phyloP scores from a whole-genome alignment of 2,888 invertebrate species.

The Volucella bombylans region DNA sequence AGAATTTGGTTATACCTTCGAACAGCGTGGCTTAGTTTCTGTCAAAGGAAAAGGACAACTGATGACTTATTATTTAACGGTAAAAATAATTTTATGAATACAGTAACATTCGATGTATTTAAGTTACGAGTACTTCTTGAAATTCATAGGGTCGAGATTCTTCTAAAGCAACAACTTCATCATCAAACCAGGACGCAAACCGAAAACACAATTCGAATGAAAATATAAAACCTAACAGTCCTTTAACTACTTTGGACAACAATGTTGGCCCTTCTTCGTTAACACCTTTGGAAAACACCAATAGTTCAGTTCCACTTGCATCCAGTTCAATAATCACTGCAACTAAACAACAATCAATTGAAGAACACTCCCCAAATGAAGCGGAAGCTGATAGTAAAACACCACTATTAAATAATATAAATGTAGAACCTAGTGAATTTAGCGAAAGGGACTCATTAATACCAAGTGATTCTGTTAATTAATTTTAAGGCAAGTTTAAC shows the following conservation, averaged over 20 bases:
- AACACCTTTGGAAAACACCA: not conserved
- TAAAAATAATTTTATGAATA: slow-evolving; percentile 77
- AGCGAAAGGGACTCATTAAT: slow-evolving; percentile 70
- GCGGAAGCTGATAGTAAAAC: slow-evolving; percentile 79
- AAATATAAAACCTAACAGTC: not conserved
- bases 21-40: slow-evolving; percentile 95
- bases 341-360: slow-evolving; percentile 26
- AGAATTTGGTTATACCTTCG: slow-evolving; percentile 95
- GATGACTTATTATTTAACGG: slow-evolving; percentile 95
- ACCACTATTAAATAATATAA: slow-evolving; percentile 77
- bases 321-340: slow-evolving; percentile 28
- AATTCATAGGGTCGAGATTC: slow-evolving; percentile 51
- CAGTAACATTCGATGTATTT: not conserved
- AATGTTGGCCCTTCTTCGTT: not conserved
- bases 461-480: slow-evolving; percentile 64
- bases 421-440: slow-evolving; percentile 62
- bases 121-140: not conserved
- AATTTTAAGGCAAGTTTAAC: slow-evolving; percentile 51
- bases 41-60: slow-evolving; percentile 99
- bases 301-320: slow-evolving; percentile 14
- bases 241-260: not conserved
- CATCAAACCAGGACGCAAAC: not conserved
- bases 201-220: not conserved
- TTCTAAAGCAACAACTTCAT: not conserved
- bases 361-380: slow-evolving; percentile 65